These are phyloP conservation scores for Theropithecus gelada DNA, from an alignment of 2,113 vertebrate species.

Conservation along the genomic window DNA sequence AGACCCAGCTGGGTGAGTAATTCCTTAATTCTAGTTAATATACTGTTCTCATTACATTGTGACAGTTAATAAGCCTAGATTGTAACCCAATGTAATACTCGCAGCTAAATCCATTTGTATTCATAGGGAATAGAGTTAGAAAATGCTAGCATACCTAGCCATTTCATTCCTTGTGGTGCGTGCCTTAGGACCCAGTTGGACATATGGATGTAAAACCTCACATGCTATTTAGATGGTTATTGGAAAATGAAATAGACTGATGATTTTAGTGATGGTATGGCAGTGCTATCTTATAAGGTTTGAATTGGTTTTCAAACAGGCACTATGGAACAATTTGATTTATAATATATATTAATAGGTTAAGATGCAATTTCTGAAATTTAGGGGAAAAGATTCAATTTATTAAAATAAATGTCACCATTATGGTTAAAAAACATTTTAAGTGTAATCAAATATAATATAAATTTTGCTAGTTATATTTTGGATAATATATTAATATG, in stretches of 20 bases:
- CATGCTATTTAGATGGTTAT: background rate
- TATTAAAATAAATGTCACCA: conserved; percentile 8
- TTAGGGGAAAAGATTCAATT: background rate
- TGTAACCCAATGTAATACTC: background rate
- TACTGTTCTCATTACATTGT: background rate
- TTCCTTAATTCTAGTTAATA: conserved; percentile 45
- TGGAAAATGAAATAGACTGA: background rate
- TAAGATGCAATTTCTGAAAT: conserved; percentile 46
- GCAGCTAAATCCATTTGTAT: background rate
- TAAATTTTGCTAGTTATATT: background rate
- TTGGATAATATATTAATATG: background rate
- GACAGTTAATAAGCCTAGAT: conserved; percentile 9
- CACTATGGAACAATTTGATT: conserved; percentile 5
- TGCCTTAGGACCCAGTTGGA: background rate
- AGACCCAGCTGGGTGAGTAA: conserved; percentile 94
- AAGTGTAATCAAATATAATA: background rate
- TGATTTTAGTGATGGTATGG: conserved; percentile 2
- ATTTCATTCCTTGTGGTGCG: background rate
- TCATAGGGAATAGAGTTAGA: background rate
- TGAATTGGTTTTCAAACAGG: conserved; percentile 14
- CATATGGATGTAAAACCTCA: background rate
- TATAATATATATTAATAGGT: background rate
- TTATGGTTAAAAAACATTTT: background rate
- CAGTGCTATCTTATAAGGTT: background rate
- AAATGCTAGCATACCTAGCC: background rate